Percentiles rank a stretch among this genome's conserved stretches.
These are phyloP conservation scores for Acanthoscelides obtectus DNA, from an alignment of 2,888 invertebrate species.

Conservation along the genomic window DNA sequence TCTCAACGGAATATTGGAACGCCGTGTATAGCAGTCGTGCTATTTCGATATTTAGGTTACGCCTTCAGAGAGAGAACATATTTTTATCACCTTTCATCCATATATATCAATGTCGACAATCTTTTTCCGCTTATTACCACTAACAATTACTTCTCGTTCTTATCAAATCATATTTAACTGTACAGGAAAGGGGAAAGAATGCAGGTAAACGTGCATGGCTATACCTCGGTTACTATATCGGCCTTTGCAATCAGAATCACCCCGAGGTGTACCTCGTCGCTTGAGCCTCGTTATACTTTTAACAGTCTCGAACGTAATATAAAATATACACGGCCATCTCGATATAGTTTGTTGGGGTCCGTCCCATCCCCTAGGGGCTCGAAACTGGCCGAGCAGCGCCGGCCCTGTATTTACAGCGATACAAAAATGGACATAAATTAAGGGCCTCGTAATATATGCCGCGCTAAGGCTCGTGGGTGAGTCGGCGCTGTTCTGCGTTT, in stretches of 20 bases:
- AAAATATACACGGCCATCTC: neutral
- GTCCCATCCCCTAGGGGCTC: neutral
- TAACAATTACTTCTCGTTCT: neutral
- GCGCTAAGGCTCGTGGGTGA: slow-evolving; percentile 40
- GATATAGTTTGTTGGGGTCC: neutral
- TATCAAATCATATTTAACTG: neutral
- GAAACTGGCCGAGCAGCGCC: neutral
- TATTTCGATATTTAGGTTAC: too few species aligned
- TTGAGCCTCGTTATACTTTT: neutral
- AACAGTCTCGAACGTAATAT: neutral
- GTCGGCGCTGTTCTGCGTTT: slow-evolving; percentile 10
- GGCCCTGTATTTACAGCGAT: neutral
- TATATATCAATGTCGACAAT: too few species aligned
- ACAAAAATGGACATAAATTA: neutral
- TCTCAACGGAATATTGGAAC: too few species aligned
- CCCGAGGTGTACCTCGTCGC: neutral
- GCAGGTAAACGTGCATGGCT: neutral
- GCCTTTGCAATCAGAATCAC: neutral
- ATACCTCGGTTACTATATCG: neutral
- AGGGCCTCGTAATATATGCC: neutral
- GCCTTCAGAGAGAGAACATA: too few species aligned
- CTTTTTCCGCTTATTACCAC: neutral
- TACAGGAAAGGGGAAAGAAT: neutral
- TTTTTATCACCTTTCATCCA: too few species aligned
- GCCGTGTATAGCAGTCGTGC: too few species aligned